A percentile compares a stretch with the other conserved stretches of the same genome.
These are phyloP conservation scores for Eristalinus aeneus DNA, from an alignment of 2,888 invertebrate species.

Conservation along the genomic window DNA sequence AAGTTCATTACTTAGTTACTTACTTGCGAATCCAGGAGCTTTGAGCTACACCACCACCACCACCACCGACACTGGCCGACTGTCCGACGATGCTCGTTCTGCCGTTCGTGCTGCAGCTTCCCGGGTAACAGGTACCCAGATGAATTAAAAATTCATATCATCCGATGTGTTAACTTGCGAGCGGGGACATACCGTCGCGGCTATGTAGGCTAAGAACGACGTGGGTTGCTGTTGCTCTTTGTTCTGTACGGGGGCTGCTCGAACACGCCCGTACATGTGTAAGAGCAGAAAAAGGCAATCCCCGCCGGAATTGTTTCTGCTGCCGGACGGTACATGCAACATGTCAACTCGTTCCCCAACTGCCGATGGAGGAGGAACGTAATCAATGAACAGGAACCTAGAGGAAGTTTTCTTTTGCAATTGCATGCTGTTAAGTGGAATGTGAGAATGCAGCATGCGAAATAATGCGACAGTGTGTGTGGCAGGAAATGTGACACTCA, in stretches of 20 bases:
- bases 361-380: constrained; percentile 9
- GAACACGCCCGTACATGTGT: background rate
- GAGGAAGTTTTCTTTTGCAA: constrained; percentile 1
- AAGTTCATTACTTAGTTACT: constrained; percentile 68
- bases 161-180: constrained; percentile 66
- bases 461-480: background rate
- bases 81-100: constrained; percentile 25
- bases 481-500: background rate
- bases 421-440: background rate
- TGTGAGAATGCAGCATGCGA: constrained; percentile 7
- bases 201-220: background rate
- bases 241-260: background rate
- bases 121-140: constrained; percentile 38
- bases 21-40: constrained; percentile 32
- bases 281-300: constrained; percentile 2
- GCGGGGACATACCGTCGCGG: constrained; percentile 6
- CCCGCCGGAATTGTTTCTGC: background rate
- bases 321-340: background rate
- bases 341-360: background rate
- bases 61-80: constrained; percentile 4
- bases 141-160: constrained; percentile 65
- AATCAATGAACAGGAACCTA: constrained; percentile 18
- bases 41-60: constrained; percentile 4
- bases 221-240: background rate
- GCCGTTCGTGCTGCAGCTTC: background rate